Conservation (phyloP, 2,797 vertebrate genomes). For the Mormyrus proboscirostris region DNA sequence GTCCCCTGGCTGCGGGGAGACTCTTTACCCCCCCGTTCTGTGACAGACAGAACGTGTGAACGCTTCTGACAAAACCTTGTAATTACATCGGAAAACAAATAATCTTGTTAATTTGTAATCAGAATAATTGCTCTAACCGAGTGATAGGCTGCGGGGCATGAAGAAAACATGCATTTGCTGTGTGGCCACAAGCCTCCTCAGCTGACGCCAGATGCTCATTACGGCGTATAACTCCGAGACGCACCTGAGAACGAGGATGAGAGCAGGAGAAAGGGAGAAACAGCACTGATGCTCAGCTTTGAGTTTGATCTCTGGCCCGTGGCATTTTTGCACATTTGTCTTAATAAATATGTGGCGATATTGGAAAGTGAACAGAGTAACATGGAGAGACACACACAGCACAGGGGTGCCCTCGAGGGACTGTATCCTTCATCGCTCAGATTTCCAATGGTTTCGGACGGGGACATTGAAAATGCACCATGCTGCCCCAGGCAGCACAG, state of each 20-base stretch:
- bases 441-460: neutral
- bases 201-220: slow-evolving; percentile 7
- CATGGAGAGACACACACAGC: neutral
- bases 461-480: neutral
- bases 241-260: neutral
- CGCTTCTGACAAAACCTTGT: neutral
- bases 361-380: neutral
- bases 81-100: slow-evolving; percentile 17
- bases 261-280: neutral
- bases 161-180: neutral
- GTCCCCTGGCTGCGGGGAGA: neutral
- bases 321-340: neutral
- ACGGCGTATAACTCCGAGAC: neutral
- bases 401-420: neutral
- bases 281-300: neutral
- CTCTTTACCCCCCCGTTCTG: neutral
- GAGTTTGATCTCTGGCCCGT: neutral
- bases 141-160: neutral
- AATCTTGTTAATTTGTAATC: slow-evolving; percentile 21
- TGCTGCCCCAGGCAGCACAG: neutral
- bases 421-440: neutral
- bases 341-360: neutral
- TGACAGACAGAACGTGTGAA: slow-evolving; percentile 10
- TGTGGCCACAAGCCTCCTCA: neutral
- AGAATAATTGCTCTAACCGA: slow-evolving; percentile 8